Conservation (phyloP, 2,113 vertebrate genomes). For the Lontra canadensis region DNA sequence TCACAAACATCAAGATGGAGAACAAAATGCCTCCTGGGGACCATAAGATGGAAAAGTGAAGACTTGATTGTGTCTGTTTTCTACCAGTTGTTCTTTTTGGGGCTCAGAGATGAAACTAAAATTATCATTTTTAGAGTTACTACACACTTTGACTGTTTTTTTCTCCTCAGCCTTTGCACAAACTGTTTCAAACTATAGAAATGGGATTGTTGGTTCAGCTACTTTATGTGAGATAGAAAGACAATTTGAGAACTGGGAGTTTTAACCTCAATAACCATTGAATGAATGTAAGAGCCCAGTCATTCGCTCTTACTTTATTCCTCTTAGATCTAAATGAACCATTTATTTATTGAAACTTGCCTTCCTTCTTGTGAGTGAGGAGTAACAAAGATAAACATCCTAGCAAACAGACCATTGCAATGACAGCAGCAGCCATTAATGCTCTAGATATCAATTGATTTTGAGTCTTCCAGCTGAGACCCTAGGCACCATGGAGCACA, state of each 20-base stretch:
- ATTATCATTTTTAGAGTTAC: not conserved
- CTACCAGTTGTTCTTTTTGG: not conserved
- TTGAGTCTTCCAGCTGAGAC: not conserved
- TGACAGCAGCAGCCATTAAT: not conserved
- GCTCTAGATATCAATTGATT: not conserved
- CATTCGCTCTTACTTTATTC: not conserved
- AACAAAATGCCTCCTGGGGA: not conserved
- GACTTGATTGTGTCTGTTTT: not conserved
- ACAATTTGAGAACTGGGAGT: conserved; percentile 18
- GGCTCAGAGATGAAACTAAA: not conserved
- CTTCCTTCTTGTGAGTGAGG: not conserved
- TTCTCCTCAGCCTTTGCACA: not conserved
- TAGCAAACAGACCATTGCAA: not conserved
- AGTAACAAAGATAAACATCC: not conserved
- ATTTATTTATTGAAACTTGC: not conserved
- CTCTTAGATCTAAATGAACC: not conserved
- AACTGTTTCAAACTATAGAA: not conserved
- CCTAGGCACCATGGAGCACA: not conserved
- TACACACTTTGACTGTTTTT: not conserved
- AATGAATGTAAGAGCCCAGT: not conserved
- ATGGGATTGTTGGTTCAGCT: not conserved
- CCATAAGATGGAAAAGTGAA: not conserved
- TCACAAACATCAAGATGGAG: not conserved
- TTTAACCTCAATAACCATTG: not conserved
- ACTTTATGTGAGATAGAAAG: not conserved